These are phyloP conservation scores for Caenorhabditis wallacei DNA, from an alignment of 2,888 invertebrate species.

Conservation along the genomic window DNA sequence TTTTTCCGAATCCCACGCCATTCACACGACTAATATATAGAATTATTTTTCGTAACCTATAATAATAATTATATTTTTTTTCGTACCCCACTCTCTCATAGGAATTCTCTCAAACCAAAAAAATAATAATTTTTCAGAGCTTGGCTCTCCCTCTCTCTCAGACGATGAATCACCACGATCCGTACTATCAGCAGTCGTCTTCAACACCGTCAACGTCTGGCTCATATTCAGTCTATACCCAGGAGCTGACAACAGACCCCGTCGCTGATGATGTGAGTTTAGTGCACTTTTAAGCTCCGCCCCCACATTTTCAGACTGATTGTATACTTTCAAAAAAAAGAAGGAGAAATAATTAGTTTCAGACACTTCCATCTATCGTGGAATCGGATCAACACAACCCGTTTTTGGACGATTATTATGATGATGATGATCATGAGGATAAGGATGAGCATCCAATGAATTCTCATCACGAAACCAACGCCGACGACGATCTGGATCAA, in stretches of 20 bases:
- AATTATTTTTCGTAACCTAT: too few species aligned
- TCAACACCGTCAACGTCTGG: not conserved
- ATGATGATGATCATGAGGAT: not conserved
- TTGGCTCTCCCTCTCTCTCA: too few species aligned
- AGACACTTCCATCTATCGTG: constrained; percentile 7
- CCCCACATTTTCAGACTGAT: too few species aligned
- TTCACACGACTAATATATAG: too few species aligned
- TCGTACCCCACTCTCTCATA: too few species aligned
- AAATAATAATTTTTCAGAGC: too few species aligned
- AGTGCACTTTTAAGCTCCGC: not conserved
- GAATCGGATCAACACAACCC: constrained; percentile 66
- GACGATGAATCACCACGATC: constrained; percentile 19
- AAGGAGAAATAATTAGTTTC: too few species aligned
- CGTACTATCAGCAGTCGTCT: constrained; percentile 7
- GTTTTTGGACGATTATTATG: constrained; percentile 48
- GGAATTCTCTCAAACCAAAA: too few species aligned
- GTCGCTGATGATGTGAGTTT: constrained; percentile 6
- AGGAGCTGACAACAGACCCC: not conserved
- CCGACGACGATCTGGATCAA: constrained; percentile 38
- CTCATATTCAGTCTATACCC: constrained; percentile 8
- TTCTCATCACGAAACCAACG: not conserved
- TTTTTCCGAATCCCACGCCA: too few species aligned
- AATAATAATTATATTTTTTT: too few species aligned
- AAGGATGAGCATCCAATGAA: not conserved
- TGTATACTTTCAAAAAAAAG: too few species aligned